Percentiles rank a stretch among this genome's conserved stretches.
Evolutionary conservation across 1,140 invertebrate genomes (phyloP).

Genomic region (Sogatella furcifera): DNA sequence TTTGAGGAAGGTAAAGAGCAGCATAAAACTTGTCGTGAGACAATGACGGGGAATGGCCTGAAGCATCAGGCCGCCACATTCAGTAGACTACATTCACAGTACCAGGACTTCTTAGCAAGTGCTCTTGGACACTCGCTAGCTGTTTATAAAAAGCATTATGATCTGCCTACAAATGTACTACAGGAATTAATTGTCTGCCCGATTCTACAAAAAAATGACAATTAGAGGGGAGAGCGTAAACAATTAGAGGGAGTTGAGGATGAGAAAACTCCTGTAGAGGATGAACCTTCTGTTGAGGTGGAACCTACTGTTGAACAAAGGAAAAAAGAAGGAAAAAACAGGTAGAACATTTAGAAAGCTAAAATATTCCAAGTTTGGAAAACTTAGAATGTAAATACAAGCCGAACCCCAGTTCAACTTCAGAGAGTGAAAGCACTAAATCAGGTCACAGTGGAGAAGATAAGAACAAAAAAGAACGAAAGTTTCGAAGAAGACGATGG

Average conservation of each 20-base stretch:
- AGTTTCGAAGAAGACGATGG: no score
- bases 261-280: no score
- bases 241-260: not conserved
- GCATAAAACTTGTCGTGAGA: not conserved
- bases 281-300: no score
- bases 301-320: no score
- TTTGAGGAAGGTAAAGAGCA: not conserved
- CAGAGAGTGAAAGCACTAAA: no score
- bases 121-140: not conserved
- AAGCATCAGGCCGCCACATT: slow-evolving; percentile 3
- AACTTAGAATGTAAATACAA: no score
- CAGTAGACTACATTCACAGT: not conserved
- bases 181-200: not conserved
- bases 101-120: slow-evolving; percentile 5
- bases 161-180: not conserved
- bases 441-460: no score
- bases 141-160: slow-evolving; percentile 1
- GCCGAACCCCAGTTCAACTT: no score
- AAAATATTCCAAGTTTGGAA: no score
- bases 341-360: no score
- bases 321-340: no score
- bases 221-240: not conserved
- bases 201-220: not conserved
- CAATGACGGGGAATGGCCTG: not conserved
- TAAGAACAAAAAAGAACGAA: no score